Conservation (phyloP, 2,113 vertebrate genomes). For the Ophthalmolycus amberensis region DNA sequence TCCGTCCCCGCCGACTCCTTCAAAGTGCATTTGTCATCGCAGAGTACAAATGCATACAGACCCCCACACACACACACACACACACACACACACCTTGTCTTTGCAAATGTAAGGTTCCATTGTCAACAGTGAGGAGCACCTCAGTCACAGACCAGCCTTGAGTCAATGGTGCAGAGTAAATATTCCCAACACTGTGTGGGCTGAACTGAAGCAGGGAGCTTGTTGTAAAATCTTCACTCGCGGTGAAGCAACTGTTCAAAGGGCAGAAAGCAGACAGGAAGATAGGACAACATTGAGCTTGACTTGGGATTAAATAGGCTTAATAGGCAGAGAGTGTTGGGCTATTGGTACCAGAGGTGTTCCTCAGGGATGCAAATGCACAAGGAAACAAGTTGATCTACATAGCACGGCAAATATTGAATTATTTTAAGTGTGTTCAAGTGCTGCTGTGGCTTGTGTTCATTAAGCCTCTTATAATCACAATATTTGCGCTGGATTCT, state of each 20-base stretch:
- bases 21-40: slow-evolving; percentile 3
- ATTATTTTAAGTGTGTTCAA: neutral
- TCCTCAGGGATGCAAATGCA: neutral
- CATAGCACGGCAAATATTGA: neutral
- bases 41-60: slow-evolving; percentile 29
- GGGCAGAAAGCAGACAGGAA: slow-evolving; percentile 21
- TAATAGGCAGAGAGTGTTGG: neutral
- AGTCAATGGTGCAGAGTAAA: slow-evolving; percentile 68
- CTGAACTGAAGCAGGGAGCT: slow-evolving; percentile 9
- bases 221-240: slow-evolving; percentile 44
- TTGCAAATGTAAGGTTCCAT: neutral
- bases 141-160: slow-evolving; percentile 43
- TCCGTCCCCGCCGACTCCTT: slow-evolving; percentile 12
- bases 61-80: slow-evolving; percentile 38
- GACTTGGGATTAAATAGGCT: neutral
- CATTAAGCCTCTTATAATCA: neutral
- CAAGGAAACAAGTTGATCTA: neutral
- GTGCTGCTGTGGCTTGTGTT: neutral
- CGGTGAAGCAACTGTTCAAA: slow-evolving; percentile 56
- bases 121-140: slow-evolving; percentile 31
- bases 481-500: slow-evolving; percentile 1
- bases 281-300: neutral
- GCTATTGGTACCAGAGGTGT: neutral
- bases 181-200: slow-evolving; percentile 15
- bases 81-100: slow-evolving; percentile 28